Evolutionary conservation across 2,113 vertebrate genomes (phyloP), one percentile per base, ranked within the genome.

Genomic region (Carassius auratus): DNA sequence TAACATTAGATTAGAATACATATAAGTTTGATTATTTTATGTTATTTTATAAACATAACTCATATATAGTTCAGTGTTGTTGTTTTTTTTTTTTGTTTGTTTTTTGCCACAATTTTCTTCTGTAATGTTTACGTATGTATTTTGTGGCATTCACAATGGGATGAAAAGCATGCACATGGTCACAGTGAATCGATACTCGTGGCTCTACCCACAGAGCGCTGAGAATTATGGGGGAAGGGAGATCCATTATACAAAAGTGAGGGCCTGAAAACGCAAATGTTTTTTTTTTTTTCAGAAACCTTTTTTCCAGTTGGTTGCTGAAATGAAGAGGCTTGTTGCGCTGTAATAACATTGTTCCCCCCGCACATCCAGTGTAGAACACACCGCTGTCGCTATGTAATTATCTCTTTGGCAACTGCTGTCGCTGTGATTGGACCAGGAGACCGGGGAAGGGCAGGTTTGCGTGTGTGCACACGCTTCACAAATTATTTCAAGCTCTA

Each of bases 211-310:
- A 38, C n/a, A 61, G 61, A 81, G 23, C 33, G 57, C 55, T n/a
- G 13, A 73, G 59, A 17, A 5, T 84, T 85, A 86, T 86, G 77
- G 86, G 86, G 79, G 81, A 85, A 75, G 50, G 5, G 85, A 91
- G 90, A 97, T 96, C 94, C 93, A 97, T 97, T 97, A 97, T 96
- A 97, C 96, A 97, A 93, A 45, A 75, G 68, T 92, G 91, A 91
- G 92, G 78, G 91, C 89, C 91, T 92, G 90, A 95, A 96, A 96
- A 94, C 94, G 94, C 93, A 93, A 96, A 97, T 96, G 95, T 96
- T 97, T 92, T 90, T 93, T 93, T 96, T 92, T 90, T 93, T 93
- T 94, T 94, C 91, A 26, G 81, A n/a, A 12, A 8, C 5, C 3
- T 21, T 90, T 92, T 95, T 96, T 96, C 94, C 95, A 96, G 96